Conservation (phyloP, 2,888 invertebrate genomes). For the Plagodis dolabraria region DNA sequence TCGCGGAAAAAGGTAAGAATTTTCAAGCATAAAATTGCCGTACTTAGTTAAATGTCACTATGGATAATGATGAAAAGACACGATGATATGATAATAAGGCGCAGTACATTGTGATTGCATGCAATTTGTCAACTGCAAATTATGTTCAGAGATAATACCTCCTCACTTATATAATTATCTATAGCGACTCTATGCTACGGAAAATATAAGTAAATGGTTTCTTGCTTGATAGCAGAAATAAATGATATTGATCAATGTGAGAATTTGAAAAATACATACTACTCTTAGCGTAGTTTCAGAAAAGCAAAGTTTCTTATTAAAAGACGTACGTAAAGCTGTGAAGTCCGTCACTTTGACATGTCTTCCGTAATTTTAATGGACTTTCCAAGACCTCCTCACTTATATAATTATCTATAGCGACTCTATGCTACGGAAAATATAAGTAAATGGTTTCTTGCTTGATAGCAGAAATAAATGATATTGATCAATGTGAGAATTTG, state of each 20-base stretch:
- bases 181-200: not conserved
- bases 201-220: not conserved
- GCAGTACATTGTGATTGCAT: not conserved
- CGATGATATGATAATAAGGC: not conserved
- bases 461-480: no score
- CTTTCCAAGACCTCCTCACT: constrained; percentile 45
- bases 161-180: not conserved
- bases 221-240: no score
- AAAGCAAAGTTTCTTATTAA: not conserved
- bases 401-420: not conserved
- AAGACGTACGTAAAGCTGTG: constrained; percentile 46
- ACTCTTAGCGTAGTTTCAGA: not conserved
- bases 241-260: no score
- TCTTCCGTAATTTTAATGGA: constrained; percentile 64
- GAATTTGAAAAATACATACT: not conserved
- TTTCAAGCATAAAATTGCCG: constrained; percentile 4
- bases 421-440: not conserved
- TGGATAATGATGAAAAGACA: constrained; percentile 9
- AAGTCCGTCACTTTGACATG: constrained; percentile 37
- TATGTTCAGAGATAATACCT: not conserved
- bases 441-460: no score
- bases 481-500: no score
- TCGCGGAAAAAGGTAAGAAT: constrained; percentile 20
- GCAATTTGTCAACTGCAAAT: not conserved
- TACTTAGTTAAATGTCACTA: constrained; percentile 1